Evolutionary conservation across 2,113 vertebrate species (phyloP), one percentile per base, ranked within the genome.

Genomic region (Oryzias celebensis): DNA sequence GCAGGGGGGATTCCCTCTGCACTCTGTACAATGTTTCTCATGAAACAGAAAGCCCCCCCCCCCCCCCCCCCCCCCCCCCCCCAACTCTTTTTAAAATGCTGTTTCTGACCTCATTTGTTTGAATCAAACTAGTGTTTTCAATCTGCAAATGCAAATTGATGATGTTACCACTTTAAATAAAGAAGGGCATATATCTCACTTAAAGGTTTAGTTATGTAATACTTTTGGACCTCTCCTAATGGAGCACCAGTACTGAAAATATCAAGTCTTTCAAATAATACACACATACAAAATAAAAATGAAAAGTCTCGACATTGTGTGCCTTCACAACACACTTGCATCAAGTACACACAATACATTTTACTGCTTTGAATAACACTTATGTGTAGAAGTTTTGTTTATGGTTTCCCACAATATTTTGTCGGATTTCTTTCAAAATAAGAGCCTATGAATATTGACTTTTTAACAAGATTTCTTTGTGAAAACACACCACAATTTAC

Each of bases 321-420:
- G 65, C 82, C 73, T 63, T 62, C 76, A 65, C 68, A 71, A 87
- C 81, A 83, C 59, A 84, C 67, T 76, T 77, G 72, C 61, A 85
- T 73, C 71, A 75, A 67, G 69, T 75, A 82, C 73, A 64, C 49
- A 83, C 77, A 63, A 75, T 71, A 78, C 55, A 65, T 31, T 55
- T 81, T 58, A 85, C 66, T 57, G 56, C 47, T 77, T 31, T 72
- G 66, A 78, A 79, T 68, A 84, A 79, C 65, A 69, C 52, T 51
- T 68, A 31, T 31, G 62, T 85, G 31, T 16, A 62, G 57, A 55
- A 68, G 60, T 74, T 75, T 60, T 77, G 72, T 75, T 68, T 68
- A 79, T 74, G 50, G 71, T 60, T 62, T 52, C 59, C 51, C 56
- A 75, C 60, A 62, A 51, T 79, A 64, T 68, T 64, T 51, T 68